These are phyloP conservation scores for Astreopora myriophthalma DNA, from an alignment of 64 coral and sea anemone genomes.

Conservation along the genomic window DNA sequence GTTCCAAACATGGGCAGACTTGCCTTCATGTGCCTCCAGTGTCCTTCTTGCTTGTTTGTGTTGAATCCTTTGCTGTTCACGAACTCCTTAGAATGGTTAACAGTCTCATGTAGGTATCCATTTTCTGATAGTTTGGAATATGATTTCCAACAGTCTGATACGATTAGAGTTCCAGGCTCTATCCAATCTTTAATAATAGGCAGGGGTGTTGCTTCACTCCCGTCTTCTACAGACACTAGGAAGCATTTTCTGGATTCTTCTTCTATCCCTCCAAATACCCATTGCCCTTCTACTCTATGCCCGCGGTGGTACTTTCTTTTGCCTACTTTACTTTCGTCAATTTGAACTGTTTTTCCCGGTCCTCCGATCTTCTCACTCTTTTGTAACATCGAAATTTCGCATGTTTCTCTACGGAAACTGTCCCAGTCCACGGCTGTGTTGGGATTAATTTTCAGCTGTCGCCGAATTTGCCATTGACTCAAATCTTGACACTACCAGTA, in stretches of 20 bases:
- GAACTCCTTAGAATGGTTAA: neutral
- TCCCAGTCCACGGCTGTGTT: neutral
- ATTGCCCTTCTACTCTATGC: neutral
- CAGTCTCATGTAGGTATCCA: neutral
- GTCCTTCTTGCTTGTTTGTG: slow-evolving; percentile 1
- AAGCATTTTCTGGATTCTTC: neutral
- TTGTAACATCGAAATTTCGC: neutral
- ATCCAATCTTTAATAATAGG: too few relatives aligned
- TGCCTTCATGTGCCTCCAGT: neutral
- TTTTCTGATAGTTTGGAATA: neutral
- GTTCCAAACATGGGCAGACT: neutral
- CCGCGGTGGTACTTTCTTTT: neutral
- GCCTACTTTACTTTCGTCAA: neutral
- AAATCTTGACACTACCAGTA: neutral
- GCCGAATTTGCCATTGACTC: neutral
- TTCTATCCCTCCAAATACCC: neutral
- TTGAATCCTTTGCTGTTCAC: neutral
- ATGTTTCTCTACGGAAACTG: neutral
- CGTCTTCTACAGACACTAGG: neutral
- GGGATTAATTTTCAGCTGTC: neutral
- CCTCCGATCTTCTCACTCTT: neutral
- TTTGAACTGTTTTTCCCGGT: neutral
- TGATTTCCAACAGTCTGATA: neutral
- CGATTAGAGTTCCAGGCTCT: neutral
- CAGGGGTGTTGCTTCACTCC: neutral